These are phyloP conservation scores for Panagrolaimus sp. DNA, from an alignment of 1,140 invertebrate genomes.

Conservation along the genomic window DNA sequence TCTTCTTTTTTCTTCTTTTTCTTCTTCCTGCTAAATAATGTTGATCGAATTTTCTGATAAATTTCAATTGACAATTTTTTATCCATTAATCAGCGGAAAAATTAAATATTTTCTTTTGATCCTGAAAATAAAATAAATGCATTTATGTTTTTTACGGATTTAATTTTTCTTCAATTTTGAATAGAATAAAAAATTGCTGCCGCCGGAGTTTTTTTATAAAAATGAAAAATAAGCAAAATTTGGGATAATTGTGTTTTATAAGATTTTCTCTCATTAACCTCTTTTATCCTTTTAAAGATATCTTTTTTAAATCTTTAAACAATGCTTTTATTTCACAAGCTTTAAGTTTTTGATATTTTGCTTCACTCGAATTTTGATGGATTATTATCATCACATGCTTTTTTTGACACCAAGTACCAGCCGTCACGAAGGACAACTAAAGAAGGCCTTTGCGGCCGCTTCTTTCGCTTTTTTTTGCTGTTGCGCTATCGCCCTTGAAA, in stretches of 20 bases:
- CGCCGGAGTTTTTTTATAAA: no score
- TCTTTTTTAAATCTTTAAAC: not conserved
- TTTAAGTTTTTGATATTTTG: not conserved
- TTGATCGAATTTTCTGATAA: no score
- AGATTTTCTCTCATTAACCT: not conserved
- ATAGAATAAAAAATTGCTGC: no score
- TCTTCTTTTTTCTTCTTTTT: constrained; percentile 11
- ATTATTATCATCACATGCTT: not conserved
- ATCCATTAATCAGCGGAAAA: no score
- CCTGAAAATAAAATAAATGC: no score
- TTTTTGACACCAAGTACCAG: constrained; percentile 1
- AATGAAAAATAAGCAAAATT: not conserved
- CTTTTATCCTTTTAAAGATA: not conserved
- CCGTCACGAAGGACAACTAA: constrained; percentile 13
- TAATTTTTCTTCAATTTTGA: no score
- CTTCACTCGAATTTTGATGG: not conserved
- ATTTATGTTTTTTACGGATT: no score
- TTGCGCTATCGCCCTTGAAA: constrained; percentile 9
- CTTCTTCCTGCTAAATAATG: not conserved
- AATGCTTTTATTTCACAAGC: not conserved
- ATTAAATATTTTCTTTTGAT: no score
- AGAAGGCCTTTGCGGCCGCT: constrained; percentile 3
- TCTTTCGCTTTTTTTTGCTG: constrained; percentile 5
- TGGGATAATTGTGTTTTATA: not conserved
- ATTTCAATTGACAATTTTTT: no score